phyloP scores from a whole-genome alignment of 1,140 invertebrate genomes.

The Magallana angulata region DNA sequence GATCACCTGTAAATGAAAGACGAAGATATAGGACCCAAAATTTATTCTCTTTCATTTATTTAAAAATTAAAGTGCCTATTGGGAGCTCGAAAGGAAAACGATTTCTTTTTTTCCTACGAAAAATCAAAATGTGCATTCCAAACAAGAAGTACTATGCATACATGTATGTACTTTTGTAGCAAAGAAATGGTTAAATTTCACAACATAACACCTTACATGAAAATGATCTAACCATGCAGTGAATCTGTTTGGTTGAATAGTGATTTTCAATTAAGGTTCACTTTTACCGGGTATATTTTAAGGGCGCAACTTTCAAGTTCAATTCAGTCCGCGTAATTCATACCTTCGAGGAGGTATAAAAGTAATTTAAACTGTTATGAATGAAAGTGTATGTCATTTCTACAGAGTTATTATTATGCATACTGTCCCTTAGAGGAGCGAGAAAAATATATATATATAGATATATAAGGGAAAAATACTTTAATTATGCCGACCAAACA shows the following conservation, averaged over 20 bases:
- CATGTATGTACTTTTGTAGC: no score
- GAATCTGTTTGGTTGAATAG: neutral
- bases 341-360: slow-evolving; percentile 26
- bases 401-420: neutral
- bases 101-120: no score
- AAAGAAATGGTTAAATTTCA: no score
- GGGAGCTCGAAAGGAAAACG: no score
- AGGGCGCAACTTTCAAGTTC: slow-evolving; percentile 16
- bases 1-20: no score
- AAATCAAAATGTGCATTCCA: no score
- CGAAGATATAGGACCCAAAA: no score
- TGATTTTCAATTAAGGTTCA: neutral
- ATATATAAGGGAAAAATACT: neutral
- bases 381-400: neutral
- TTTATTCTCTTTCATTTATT: no score
- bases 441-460: neutral
- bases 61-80: no score
- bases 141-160: no score
- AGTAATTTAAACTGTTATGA: slow-evolving; percentile 15
- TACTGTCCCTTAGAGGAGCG: neutral
- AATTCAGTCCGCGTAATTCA: slow-evolving; percentile 25
- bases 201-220: no score
- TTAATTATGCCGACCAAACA: slow-evolving; percentile 20
- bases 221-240: no score
- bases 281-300: neutral